These are phyloP conservation scores for Ciconia maguari DNA, from an alignment of 2,113 vertebrate species.

Conservation along the genomic window DNA sequence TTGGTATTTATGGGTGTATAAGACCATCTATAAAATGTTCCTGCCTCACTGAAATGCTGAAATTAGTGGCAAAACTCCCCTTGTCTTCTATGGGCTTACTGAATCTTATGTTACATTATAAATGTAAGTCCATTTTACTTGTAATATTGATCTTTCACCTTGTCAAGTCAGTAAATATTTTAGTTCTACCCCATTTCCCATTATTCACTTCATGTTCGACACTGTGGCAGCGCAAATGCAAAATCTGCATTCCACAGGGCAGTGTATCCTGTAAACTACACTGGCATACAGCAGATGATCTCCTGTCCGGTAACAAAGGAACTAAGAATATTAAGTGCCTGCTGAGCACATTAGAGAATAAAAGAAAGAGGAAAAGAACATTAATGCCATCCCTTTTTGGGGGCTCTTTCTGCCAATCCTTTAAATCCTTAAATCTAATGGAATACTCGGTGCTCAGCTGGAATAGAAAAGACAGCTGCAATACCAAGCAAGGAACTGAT, in stretches of 20 bases:
- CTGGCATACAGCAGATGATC: neutral
- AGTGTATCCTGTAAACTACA: neutral
- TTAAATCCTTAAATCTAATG: neutral
- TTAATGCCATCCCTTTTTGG: neutral
- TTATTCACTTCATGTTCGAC: neutral
- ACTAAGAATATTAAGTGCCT: neutral
- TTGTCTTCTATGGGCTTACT: neutral
- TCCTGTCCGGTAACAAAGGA: neutral
- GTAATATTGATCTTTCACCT: neutral
- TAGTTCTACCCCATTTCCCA: neutral
- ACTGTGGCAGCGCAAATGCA: neutral
- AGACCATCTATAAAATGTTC: neutral
- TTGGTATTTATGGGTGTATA: neutral
- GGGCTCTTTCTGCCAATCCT: neutral
- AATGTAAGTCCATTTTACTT: neutral
- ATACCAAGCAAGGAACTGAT: neutral
- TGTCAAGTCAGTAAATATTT: neutral
- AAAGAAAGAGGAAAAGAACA: neutral
- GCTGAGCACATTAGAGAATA: neutral
- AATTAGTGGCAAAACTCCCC: neutral
- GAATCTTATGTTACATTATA: neutral
- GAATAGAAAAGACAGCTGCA: neutral
- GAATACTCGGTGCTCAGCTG: neutral
- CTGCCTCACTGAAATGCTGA: neutral
- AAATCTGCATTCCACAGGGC: neutral